These are phyloP conservation scores for Girardia tigrina DNA, from an alignment of 2,888 invertebrate genomes.

Conservation along the genomic window DNA sequence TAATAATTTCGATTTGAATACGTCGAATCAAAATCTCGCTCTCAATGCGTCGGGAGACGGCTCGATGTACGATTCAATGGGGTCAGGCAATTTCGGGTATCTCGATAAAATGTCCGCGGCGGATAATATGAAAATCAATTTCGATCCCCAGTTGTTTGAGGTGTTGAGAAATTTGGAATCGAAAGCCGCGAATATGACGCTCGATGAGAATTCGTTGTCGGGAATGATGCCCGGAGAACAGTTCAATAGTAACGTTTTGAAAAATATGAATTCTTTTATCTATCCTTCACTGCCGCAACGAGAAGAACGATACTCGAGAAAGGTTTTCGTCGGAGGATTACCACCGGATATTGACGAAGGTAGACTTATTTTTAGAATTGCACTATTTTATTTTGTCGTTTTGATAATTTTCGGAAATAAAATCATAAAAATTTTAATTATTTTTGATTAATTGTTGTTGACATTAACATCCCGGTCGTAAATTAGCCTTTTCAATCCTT, in stretches of 20 bases:
- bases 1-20: constrained; percentile 17
- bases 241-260: constrained; percentile 24
- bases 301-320: constrained; percentile 53
- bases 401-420: no score
- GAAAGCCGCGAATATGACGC: not conserved
- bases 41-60: not conserved
- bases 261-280: constrained; percentile 14
- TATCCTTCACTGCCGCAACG: not conserved
- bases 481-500: no score
- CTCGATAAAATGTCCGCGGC: constrained; percentile 15
- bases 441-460: no score
- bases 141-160: constrained; percentile 29
- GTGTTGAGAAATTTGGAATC: constrained; percentile 8
- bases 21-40: not conserved
- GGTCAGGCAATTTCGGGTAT: not conserved
- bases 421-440: no score
- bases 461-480: no score
- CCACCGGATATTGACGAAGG: constrained; percentile 97
- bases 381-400: no score
- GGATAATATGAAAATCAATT: constrained; percentile 28
- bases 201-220: constrained; percentile 14
- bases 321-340: constrained; percentile 93
- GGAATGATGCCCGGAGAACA: constrained; percentile 2
- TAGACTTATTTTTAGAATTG: no score
- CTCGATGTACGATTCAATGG: constrained; percentile 1